Evolutionary conservation across 2,797 vertebrate genomes (phyloP).

Genomic region (Thripadectes ignobilis): DNA sequence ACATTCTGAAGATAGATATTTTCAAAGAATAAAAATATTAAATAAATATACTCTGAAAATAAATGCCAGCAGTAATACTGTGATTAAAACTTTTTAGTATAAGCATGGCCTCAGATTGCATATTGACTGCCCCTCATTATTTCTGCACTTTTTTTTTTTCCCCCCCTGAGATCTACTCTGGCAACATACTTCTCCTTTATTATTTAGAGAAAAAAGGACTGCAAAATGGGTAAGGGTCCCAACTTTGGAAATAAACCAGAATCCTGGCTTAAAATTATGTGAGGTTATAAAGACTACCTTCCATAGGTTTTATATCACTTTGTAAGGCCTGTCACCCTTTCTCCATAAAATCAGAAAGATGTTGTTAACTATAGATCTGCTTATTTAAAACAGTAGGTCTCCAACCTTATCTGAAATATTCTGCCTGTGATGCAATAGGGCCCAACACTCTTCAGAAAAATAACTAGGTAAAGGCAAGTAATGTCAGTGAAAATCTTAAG

Average conservation of each 20-base stretch:
- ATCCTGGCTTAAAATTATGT: background rate
- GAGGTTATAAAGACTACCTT: background rate
- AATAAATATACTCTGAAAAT: background rate
- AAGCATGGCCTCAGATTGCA: background rate
- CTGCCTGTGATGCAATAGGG: background rate
- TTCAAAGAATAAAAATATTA: background rate
- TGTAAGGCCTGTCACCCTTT: background rate
- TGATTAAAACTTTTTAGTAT: background rate
- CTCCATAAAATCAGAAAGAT: background rate
- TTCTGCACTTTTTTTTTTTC: background rate
- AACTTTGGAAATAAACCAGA: too few species aligned
- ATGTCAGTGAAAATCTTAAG: background rate
- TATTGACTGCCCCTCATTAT: background rate
- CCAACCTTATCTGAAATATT: background rate
- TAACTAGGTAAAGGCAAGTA: background rate
- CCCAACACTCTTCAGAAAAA: background rate
- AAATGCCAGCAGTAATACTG: background rate
- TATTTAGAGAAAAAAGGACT: too few species aligned
- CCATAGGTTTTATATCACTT: background rate
- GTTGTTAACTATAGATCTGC: background rate
- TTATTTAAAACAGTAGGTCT: background rate
- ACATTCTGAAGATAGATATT: rapidly evolving
- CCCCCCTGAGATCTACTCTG: background rate
- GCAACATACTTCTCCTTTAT: too few species aligned
- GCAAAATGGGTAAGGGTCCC: too few species aligned